Evolutionary conservation across 2,113 vertebrate genomes (phyloP).

Genomic region (Apaloderma vittatum): DNA sequence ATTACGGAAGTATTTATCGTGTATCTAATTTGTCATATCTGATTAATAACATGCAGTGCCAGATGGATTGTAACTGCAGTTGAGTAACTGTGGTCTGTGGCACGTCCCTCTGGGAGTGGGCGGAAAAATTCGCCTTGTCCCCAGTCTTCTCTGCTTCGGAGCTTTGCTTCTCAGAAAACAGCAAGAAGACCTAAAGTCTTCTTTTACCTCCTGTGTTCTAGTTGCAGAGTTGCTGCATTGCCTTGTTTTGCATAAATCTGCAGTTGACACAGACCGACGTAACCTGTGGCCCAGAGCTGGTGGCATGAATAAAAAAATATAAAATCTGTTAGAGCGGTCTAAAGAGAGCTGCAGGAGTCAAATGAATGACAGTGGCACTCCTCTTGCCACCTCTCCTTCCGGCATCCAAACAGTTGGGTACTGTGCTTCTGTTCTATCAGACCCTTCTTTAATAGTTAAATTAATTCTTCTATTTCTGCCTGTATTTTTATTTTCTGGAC

Average conservation of each 20-base stretch:
- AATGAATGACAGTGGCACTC: neutral
- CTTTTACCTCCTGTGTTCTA: neutral
- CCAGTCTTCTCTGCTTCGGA: neutral
- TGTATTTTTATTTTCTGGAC: neutral
- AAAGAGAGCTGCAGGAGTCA: neutral
- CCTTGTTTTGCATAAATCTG: neutral
- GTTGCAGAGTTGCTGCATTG: neutral
- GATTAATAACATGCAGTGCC: neutral
- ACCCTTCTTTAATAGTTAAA: neutral
- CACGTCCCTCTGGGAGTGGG: neutral
- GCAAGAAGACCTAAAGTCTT: no score
- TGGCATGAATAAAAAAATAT: neutral
- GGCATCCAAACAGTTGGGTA: neutral
- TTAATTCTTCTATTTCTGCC: neutral
- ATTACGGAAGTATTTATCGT: neutral
- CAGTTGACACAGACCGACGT: neutral
- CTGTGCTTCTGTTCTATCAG: neutral
- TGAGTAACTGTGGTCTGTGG: rapidly evolving
- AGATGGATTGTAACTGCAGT: neutral
- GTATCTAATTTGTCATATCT: neutral
- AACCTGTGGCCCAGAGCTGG: neutral
- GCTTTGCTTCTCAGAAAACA: neutral
- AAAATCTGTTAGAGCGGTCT: neutral
- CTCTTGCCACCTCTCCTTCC: neutral
- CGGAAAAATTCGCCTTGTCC: neutral